Base-by-base conservation (phyloP, 30 jellyfish, hydroid and myxozoan species). In the Cassiopea andromeda region DNA sequence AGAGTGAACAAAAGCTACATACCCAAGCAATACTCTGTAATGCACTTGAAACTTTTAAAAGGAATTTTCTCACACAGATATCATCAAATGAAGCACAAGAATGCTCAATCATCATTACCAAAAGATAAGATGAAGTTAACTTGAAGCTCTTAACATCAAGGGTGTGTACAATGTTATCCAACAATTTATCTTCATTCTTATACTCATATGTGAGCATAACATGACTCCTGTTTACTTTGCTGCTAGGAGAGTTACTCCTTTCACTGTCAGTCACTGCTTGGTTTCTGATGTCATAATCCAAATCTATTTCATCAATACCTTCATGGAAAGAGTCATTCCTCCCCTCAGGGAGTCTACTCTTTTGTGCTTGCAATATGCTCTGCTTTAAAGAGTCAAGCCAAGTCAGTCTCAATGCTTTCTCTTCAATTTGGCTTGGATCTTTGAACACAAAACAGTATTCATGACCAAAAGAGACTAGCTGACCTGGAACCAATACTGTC, bases 1-100 rank as follows among this genome's bases (percentile, higher is more conserved):
- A 2, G 64, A 50, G 9, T 2, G 64, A 9, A 50, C 8, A 5
- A 50, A 5, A 50, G 5, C 64, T 45, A 88, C 98, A 68, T 57
- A 96, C 99, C 99, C 99, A 96, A 1, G 99, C 99, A 73, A 96
- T 82, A 48, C 99, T 89, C 85, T 96, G 99, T 49, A 96, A 89
- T 15, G 97, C 99, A 79, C 97, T 88, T 14, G 98, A 96, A 8
- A 96, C 86, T 82, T 96, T 96, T 60, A 96, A 85, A 43, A 96
- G 82, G 7, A 96, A 89, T 84, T 89, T 91, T 61, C 98, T 83
- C 0, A 98, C 96, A 18, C 79, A 96, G 14, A 89, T 38, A 44
- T 92, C 98, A 7, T 91, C 74, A 77, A 96, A 96, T 12, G 94
- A 48, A 9, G 99, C 99, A 84, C 97, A 98, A 45, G 99, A 92